These are phyloP conservation scores for Eumacrocentrus americanus DNA, from an alignment of 2,888 invertebrate species.

Conservation along the genomic window DNA sequence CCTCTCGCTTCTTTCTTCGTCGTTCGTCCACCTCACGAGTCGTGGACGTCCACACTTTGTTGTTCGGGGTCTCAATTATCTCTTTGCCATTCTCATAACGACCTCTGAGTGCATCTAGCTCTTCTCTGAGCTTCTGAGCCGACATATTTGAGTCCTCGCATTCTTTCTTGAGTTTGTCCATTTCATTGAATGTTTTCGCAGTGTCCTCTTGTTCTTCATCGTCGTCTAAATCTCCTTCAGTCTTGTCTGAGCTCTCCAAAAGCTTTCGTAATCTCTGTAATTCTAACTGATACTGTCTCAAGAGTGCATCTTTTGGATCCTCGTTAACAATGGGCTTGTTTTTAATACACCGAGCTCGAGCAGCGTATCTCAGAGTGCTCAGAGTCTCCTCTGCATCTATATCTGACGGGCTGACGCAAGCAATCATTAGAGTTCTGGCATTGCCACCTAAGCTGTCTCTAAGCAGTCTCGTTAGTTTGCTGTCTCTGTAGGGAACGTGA, in stretches of 20 bases:
- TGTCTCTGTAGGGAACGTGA: slow-evolving; percentile 83
- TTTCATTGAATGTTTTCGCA: slow-evolving; percentile 36
- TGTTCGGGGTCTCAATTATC: neutral
- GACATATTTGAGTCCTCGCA: slow-evolving; percentile 53
- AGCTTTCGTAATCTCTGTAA: slow-evolving; percentile 73
- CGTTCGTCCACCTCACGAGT: slow-evolving; percentile 50
- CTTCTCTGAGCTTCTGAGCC: slow-evolving; percentile 50
- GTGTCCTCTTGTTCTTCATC: slow-evolving; percentile 20
- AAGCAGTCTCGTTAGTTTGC: slow-evolving; percentile 80
- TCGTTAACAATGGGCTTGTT: slow-evolving; percentile 86
- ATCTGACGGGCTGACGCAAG: slow-evolving; percentile 82
- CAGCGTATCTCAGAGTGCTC: slow-evolving; percentile 82
- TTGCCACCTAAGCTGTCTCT: slow-evolving; percentile 87
- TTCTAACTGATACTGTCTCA: slow-evolving; percentile 85
- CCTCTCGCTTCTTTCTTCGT: slow-evolving; percentile 51
- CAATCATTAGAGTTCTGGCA: slow-evolving; percentile 88
- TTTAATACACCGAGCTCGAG: slow-evolving; percentile 84
- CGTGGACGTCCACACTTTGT: slow-evolving; percentile 35
- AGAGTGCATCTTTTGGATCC: slow-evolving; percentile 87
- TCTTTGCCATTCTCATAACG: slow-evolving; percentile 32
- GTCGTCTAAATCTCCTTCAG: slow-evolving; percentile 28
- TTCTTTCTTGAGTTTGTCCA: slow-evolving; percentile 47
- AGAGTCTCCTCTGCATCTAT: slow-evolving; percentile 84
- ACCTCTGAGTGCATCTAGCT: slow-evolving; percentile 44
- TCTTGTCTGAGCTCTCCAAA: slow-evolving; percentile 54